Evolutionary conservation across 2,888 invertebrate genomes (phyloP), one percentile per base, ranked within the genome.

Genomic region (Opisthograptis luteolata): DNA sequence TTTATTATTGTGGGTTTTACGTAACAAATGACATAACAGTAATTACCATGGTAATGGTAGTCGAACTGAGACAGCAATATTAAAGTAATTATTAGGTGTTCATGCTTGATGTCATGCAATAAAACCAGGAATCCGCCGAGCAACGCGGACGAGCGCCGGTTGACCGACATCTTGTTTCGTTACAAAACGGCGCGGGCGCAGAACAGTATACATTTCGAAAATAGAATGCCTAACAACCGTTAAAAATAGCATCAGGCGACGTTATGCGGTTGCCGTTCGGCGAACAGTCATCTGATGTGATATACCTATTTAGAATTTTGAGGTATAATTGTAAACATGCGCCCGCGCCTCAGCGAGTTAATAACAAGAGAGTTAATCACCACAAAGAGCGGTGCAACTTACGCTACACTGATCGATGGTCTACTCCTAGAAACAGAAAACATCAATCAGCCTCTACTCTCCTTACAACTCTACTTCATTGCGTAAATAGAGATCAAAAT

Each of bases 381-480:
- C 89, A 89, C 87, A 84, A 79, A 84, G 83, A 89, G 89, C 88
- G 88, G 89, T 89, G 89, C 84, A 84, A 91, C 91, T 91, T 91
- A 91, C 91, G 85, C 85, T 59, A 51, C 62, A 62, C 62, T 59
- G 86, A 89, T 91, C 84, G 91, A 91, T 73, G 91, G 90, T 91
- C 91, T 91, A 91, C 90, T 88, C 91, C 91, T 91, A 91, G 87
- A 91, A 91, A 91, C 85, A 91, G 84, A 89, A 91, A 88, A 90
- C 84, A 87, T 87, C 88, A 87, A 81, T 88, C 87, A 89, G 87
- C 87, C 81, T 85, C 88, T 83, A 86, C 81, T 73, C 73, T 62
- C 49, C 42, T 66, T 68, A 76, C 73, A 78, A 68, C 27, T 68
- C 73, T 73, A 74, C 79, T 73, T 78, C 71, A 71, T 73, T 68